Conservation (phyloP, 1,140 invertebrate species). For the Neodiprion virginianus region DNA sequence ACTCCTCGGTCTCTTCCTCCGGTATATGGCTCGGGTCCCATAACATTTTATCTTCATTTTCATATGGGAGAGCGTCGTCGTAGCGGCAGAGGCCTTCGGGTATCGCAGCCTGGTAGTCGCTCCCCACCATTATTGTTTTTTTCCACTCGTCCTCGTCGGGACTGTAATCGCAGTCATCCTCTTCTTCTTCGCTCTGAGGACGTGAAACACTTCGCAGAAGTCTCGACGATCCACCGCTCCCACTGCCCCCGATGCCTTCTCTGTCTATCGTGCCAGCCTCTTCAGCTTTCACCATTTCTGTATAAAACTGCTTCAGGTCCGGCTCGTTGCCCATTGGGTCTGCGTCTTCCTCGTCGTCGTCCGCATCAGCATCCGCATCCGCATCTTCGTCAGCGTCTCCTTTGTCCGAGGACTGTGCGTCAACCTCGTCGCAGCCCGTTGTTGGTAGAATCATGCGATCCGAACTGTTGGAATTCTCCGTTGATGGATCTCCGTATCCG, state of each 20-base stretch:
- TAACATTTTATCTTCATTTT: constrained; percentile 94
- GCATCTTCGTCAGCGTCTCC: constrained; percentile 56
- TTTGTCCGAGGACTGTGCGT: constrained; percentile 48
- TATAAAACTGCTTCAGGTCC: constrained; percentile 61
- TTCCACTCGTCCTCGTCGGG: constrained; percentile 81
- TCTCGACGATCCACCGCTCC: constrained; percentile 51
- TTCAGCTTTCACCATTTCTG: constrained; percentile 66
- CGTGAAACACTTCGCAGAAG: constrained; percentile 67
- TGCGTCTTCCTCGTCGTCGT: constrained; percentile 58
- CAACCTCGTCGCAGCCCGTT: constrained; percentile 49
- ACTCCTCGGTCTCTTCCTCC: constrained; percentile 81
- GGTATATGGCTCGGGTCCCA: constrained; percentile 87
- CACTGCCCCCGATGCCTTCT: constrained; percentile 30
- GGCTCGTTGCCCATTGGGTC: constrained; percentile 53
- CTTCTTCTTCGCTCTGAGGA: constrained; percentile 74
- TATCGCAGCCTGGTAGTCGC: constrained; percentile 92
- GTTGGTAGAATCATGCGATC: constrained; percentile 43
- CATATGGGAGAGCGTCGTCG: constrained; percentile 92
- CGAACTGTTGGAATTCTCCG: constrained; percentile 53
- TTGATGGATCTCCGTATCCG: constrained; percentile 67
- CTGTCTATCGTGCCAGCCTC: constrained; percentile 55
- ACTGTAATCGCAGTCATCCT: constrained; percentile 78
- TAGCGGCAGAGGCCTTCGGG: constrained; percentile 91
- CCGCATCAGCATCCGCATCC: constrained; percentile 60
- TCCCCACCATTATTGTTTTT: constrained; percentile 95